phyloP scores from a whole-genome alignment of 2,113 vertebrate species.

The Plotosus lineatus region DNA sequence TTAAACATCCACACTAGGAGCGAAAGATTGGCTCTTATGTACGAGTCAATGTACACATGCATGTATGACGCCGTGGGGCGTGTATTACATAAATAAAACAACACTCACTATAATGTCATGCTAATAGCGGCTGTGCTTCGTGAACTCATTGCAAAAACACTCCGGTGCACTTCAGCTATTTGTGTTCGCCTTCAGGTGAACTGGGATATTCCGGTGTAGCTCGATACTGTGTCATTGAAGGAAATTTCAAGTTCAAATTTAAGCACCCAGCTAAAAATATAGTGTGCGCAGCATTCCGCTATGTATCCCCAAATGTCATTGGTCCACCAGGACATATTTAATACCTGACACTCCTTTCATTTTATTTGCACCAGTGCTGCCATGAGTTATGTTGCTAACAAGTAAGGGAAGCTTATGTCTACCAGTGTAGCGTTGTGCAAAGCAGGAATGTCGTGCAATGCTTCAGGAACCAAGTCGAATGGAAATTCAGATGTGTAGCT shows the following conservation, averaged over 20 bases:
- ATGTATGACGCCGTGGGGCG: background rate
- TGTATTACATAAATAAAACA: background rate
- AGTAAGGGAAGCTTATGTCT: background rate
- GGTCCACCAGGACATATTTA: too few relatives aligned
- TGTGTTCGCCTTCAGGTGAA: background rate
- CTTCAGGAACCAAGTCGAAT: too few relatives aligned
- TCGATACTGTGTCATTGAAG: background rate
- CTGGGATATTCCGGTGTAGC: constrained; percentile 5
- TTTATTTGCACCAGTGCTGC: background rate
- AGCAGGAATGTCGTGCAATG: background rate
- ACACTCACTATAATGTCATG: background rate
- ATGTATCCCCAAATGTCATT: too few relatives aligned
- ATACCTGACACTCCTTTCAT: background rate
- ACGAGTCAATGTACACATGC: background rate
- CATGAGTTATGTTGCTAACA: background rate
- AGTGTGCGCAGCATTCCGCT: background rate
- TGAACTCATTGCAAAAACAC: background rate
- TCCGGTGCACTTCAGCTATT: background rate
- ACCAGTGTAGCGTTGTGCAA: background rate
- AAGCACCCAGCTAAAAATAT: background rate
- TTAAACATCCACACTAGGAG: background rate
- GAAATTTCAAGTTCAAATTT: background rate
- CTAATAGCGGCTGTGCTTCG: background rate
- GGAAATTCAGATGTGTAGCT: too few relatives aligned
- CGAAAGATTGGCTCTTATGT: too few relatives aligned